Evolutionary conservation across 1,140 invertebrate genomes (phyloP).

Genomic region (Argopecten irradians): DNA sequence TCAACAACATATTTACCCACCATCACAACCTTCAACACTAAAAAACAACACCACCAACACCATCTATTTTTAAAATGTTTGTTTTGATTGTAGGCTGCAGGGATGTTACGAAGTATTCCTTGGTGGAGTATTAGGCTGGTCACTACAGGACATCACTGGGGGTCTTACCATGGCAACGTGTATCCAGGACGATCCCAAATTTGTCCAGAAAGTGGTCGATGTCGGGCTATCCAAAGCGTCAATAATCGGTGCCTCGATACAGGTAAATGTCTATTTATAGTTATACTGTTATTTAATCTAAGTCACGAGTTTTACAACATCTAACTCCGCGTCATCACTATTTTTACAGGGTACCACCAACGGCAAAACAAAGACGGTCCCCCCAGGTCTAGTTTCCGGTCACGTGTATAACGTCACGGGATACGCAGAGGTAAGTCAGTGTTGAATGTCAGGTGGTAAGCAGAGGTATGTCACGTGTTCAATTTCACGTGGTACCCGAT

Average conservation of each 20-base stretch:
- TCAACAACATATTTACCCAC: no score
- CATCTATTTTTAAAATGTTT: no score
- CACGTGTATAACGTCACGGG: slow-evolving; percentile 58
- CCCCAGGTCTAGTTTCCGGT: slow-evolving; percentile 53
- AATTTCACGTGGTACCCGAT: no score
- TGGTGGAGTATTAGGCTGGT: slow-evolving; percentile 81
- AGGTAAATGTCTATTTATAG: slow-evolving; percentile 48
- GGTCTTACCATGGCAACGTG: slow-evolving; percentile 86
- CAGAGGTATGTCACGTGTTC: slow-evolving; percentile 69
- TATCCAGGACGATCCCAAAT: slow-evolving; percentile 43
- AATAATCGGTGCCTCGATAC: slow-evolving; percentile 59
- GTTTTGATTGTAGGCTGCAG: slow-evolving; percentile 81
- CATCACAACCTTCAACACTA: no score
- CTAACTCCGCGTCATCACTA: neutral
- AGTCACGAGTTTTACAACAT: no score
- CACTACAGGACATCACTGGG: slow-evolving; percentile 87
- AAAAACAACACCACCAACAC: no score
- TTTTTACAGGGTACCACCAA: slow-evolving; percentile 49
- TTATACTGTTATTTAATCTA: no score
- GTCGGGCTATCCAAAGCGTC: slow-evolving; percentile 58
- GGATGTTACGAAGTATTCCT: slow-evolving; percentile 84
- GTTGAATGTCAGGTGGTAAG: no score
- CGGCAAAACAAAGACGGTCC: slow-evolving; percentile 28
- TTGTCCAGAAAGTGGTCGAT: slow-evolving; percentile 60
- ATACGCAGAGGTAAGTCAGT: slow-evolving; percentile 68